Conservation (phyloP, 2,113 vertebrate genomes). For the Cheilinus undulatus region DNA sequence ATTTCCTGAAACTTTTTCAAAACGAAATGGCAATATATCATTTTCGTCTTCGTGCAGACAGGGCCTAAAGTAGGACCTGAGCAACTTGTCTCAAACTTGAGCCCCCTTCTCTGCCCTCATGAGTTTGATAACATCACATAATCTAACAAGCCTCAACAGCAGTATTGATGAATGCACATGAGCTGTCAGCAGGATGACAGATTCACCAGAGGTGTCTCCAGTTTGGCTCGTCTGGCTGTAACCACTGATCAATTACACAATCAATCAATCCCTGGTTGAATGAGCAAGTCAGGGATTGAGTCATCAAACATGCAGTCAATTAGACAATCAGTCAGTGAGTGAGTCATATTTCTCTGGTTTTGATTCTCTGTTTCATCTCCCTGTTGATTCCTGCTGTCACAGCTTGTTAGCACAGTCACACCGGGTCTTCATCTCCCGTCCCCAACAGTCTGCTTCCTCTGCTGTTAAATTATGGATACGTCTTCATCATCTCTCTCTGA, state of each 20-base stretch:
- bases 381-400: constrained; percentile 42
- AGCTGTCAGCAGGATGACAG: not conserved
- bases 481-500: constrained; percentile 67
- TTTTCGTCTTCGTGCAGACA: too few species aligned
- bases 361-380: constrained; percentile 21
- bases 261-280: not conserved
- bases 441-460: constrained; percentile 39
- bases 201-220: not conserved
- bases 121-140: not conserved
- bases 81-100: too few species aligned
- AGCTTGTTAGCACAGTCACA: constrained; percentile 57
- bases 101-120: too few species aligned
- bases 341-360: not conserved
- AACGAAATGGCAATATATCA: too few species aligned
- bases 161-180: not conserved
- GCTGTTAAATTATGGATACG: constrained; percentile 79
- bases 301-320: not conserved
- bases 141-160: not conserved
- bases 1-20: too few species aligned
- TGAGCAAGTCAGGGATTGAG: constrained; percentile 4
- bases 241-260: not conserved
- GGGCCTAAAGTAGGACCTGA: too few species aligned
- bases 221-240: not conserved
- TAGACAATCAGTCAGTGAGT: not conserved
- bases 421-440: constrained; percentile 23